phyloP scores from a whole-genome alignment of 2,888 invertebrate species.

The Lasioglossum morio region DNA sequence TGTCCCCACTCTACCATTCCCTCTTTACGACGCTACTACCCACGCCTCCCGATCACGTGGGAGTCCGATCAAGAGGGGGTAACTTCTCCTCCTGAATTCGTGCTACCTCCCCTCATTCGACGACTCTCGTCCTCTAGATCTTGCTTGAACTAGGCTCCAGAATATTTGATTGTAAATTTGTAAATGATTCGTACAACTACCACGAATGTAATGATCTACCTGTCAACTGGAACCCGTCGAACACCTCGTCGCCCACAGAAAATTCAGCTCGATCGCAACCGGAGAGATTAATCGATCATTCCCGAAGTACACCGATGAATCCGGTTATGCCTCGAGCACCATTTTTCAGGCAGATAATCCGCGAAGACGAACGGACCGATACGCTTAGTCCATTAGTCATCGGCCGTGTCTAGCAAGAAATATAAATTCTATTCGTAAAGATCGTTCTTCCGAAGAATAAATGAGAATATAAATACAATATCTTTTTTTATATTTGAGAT shows the following conservation, averaged over 20 bases:
- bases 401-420: not conserved
- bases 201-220: not conserved
- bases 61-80: too few species aligned
- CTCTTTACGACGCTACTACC: too few species aligned
- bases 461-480: too few species aligned
- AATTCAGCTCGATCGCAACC: not conserved
- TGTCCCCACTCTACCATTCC: too few species aligned
- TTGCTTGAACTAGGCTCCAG: too few species aligned
- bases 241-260: not conserved
- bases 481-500: too few species aligned
- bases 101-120: too few species aligned
- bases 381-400: not conserved
- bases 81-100: too few species aligned
- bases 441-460: too few species aligned
- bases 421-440: not conserved
- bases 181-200: not conserved
- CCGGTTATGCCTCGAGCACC: not conserved
- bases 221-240: not conserved
- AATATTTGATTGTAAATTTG: too few species aligned
- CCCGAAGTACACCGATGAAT: slow-evolving; percentile 2
- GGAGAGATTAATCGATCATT: slow-evolving; percentile 1
- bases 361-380: not conserved
- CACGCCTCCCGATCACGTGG: too few species aligned
- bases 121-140: too few species aligned
- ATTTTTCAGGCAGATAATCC: not conserved